Percentiles rank a stretch among this genome's conserved stretches.
These are phyloP conservation scores for Ascaphus truei DNA, from an alignment of 2,113 vertebrate genomes.

Conservation along the genomic window DNA sequence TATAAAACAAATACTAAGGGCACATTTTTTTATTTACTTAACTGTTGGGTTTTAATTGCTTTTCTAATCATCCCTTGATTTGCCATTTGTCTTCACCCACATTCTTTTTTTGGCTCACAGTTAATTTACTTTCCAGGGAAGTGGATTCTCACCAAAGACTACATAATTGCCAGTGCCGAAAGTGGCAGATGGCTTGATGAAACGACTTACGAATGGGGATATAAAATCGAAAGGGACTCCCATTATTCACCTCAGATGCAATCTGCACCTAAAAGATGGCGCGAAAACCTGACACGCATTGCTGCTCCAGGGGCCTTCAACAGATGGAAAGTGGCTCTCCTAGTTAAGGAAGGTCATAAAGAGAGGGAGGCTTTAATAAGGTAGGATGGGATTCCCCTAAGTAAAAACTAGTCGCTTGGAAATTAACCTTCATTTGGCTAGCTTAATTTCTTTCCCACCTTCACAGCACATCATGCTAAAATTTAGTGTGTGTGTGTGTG, in stretches of 20 bases:
- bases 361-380: slow-evolving; percentile 73
- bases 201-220: slow-evolving; percentile 81
- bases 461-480: not conserved
- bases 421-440: not conserved
- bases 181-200: slow-evolving; percentile 87
- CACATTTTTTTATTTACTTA: not conserved
- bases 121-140: slow-evolving; percentile 80
- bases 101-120: slow-evolving; percentile 51
- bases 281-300: slow-evolving; percentile 61
- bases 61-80: slow-evolving; percentile 52
- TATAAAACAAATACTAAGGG: not conserved
- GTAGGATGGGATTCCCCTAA: slow-evolving; percentile 54
- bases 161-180: slow-evolving; percentile 83
- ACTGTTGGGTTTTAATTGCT: slow-evolving; percentile 48
- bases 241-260: slow-evolving; percentile 71
- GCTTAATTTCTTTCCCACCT: slow-evolving; percentile 13
- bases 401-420: slow-evolving; percentile 38
- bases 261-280: slow-evolving; percentile 77
- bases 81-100: slow-evolving; percentile 52
- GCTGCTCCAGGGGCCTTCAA: slow-evolving; percentile 81
- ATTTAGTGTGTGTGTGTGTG: slow-evolving; percentile 15
- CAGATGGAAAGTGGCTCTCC: slow-evolving; percentile 84
- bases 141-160: slow-evolving; percentile 89
- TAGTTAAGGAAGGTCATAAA: slow-evolving; percentile 57
- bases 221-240: slow-evolving; percentile 68